Conservation (phyloP, 2,888 invertebrate genomes). For the Abscondita cerata region DNA sequence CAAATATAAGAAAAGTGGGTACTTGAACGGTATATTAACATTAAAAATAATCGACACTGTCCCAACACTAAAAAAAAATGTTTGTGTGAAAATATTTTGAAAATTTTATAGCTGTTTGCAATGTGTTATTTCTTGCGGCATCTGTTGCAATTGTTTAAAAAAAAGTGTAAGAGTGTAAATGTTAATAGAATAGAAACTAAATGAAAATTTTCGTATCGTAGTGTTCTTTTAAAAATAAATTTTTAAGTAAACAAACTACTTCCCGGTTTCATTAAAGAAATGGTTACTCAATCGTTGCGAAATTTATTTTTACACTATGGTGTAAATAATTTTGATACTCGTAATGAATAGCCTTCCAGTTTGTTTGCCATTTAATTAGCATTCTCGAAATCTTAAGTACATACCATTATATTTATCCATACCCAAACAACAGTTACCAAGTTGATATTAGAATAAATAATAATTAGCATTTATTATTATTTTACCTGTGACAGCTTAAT, state of each 20-base stretch:
- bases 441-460: conserved; percentile 4
- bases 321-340: conserved; percentile 8
- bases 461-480: conserved; percentile 1
- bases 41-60: too few relatives aligned
- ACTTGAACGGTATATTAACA: too few relatives aligned
- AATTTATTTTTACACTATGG: conserved; percentile 15
- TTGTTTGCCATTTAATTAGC: conserved; percentile 9
- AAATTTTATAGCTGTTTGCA: conserved; percentile 6
- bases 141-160: conserved; percentile 5
- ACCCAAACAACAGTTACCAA: background rate
- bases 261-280: conserved; percentile 13
- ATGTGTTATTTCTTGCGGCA: conserved; percentile 8
- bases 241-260: conserved; percentile 8
- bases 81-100: conserved; percentile 13
- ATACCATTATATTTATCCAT: background rate
- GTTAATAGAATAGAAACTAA: background rate
- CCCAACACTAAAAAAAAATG: background rate
- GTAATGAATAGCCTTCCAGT: background rate
- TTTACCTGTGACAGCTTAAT: too few relatives aligned
- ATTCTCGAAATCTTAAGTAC: conserved; percentile 8
- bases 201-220: background rate
- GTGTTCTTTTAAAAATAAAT: conserved; percentile 2
- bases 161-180: background rate
- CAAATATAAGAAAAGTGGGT: too few relatives aligned
- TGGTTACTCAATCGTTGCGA: conserved; percentile 15